Conservation (phyloP, 2,113 vertebrate genomes). For the Spea multiplicata region DNA sequence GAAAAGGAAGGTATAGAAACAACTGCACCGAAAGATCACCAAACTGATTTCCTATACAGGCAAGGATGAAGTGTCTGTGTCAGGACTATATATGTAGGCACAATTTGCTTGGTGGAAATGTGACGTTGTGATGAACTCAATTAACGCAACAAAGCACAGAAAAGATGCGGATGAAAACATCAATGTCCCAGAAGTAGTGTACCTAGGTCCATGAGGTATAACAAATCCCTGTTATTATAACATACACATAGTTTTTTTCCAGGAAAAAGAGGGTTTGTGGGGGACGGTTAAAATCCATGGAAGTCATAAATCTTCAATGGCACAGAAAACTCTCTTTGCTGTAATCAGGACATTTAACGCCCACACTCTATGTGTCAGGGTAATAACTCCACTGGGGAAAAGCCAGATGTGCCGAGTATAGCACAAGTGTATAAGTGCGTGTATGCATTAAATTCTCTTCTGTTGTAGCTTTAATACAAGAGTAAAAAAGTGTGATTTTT, state of each 20-base stretch:
- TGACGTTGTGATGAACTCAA: too few species aligned
- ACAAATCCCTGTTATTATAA: background rate
- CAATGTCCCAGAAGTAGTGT: too few species aligned
- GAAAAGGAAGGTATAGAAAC: too few species aligned
- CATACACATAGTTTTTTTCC: background rate
- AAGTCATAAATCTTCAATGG: slow-evolving; percentile 35
- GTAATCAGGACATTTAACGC: slow-evolving; percentile 33
- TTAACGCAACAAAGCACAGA: too few species aligned
- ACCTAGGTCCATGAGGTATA: background rate
- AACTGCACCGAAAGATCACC: too few species aligned
- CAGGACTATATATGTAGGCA: too few species aligned
- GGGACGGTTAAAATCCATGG: slow-evolving; percentile 17
- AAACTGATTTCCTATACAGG: too few species aligned
- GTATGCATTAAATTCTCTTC: background rate
- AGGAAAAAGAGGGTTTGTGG: slow-evolving; percentile 13
- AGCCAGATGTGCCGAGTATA: slow-evolving; percentile 4
- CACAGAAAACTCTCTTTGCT: slow-evolving; percentile 28
- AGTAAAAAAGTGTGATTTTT: background rate
- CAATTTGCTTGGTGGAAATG: too few species aligned
- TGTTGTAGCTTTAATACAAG: background rate
- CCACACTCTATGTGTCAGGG: slow-evolving; percentile 17
- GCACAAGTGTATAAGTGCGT: background rate
- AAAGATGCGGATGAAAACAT: too few species aligned
- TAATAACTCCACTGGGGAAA: slow-evolving; percentile 27
- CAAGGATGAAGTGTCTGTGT: too few species aligned